Percentiles rank a stretch among this genome's conserved stretches.
Evolutionary conservation across 2,797 vertebrate species (phyloP).

Genomic region (Tragelaphus eurycerus): DNA sequence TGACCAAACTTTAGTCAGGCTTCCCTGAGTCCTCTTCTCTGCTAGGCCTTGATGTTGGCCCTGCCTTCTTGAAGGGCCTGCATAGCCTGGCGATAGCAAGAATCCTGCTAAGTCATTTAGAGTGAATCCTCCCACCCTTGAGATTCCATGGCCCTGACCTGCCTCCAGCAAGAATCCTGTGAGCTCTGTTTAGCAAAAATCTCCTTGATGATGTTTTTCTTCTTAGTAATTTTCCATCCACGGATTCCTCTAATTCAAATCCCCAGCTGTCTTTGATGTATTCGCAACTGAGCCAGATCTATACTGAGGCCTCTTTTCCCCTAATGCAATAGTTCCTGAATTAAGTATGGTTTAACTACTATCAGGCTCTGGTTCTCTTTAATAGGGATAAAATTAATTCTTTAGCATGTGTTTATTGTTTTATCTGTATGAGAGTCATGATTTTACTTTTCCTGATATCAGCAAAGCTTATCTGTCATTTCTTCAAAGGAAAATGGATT

Average conservation of each 20-base stretch:
- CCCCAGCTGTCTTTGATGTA: background rate
- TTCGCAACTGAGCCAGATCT: background rate
- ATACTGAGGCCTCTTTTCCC: background rate
- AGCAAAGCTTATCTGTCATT: background rate
- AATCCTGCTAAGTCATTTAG: background rate
- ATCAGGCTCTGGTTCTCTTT: background rate
- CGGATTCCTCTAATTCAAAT: background rate
- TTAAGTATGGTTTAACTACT: background rate
- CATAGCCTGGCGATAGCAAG: background rate
- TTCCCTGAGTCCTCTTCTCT: slow-evolving; percentile 1
- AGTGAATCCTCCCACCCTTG: background rate
- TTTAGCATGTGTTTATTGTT: slow-evolving; percentile 17
- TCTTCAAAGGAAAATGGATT: slow-evolving; percentile 24
- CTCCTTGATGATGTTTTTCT: background rate
- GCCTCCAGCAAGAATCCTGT: background rate
- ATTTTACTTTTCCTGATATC: slow-evolving; percentile 24
- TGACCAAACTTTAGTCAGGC: background rate
- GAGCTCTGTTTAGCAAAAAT: background rate
- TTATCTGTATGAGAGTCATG: slow-evolving; percentile 6
- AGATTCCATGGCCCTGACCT: background rate
- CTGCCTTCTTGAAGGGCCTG: background rate
- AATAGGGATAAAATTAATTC: slow-evolving; percentile 3
- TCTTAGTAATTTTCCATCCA: slow-evolving; percentile 20
- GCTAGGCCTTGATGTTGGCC: background rate
- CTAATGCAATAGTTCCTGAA: slow-evolving; percentile 4